Percentiles rank a stretch among this genome's conserved stretches.
These are phyloP conservation scores for Ptychobarbus kaznakovi DNA, from an alignment of 2,797 vertebrate genomes.

Conservation along the genomic window DNA sequence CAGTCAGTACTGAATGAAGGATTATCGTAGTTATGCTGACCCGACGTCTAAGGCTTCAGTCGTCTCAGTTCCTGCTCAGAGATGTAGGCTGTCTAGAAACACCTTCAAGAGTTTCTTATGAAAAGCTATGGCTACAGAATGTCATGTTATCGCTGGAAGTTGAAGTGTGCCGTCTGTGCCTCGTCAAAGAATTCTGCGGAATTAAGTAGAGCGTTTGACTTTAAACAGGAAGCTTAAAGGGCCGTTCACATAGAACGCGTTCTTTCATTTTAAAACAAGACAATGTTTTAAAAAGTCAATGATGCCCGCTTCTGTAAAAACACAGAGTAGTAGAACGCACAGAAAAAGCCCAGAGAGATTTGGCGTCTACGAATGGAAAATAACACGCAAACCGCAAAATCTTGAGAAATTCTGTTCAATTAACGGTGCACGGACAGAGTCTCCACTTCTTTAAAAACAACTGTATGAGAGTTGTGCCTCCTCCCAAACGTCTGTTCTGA, in stretches of 20 bases:
- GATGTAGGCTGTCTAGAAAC: background rate
- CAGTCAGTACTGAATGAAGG: background rate
- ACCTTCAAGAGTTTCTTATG: background rate
- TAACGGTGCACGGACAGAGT: background rate
- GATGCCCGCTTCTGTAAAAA: background rate
- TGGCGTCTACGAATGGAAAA: background rate
- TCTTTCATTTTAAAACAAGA: background rate
- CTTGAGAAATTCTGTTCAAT: background rate
- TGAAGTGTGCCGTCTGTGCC: slow-evolving; percentile 7
- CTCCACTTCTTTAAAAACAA: background rate
- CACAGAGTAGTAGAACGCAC: background rate
- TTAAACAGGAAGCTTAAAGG: background rate
- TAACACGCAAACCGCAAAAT: background rate
- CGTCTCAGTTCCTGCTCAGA: background rate
- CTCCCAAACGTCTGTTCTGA: too few species aligned
- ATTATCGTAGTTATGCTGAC: background rate
- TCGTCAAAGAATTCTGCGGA: background rate
- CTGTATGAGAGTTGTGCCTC: background rate
- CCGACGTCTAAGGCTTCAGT: background rate
- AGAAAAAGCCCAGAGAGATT: too few species aligned
- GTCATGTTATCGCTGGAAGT: background rate
- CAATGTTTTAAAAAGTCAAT: background rate
- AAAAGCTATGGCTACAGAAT: background rate
- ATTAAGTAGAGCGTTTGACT: background rate
- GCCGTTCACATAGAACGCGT: background rate